A percentile compares a stretch with the other conserved stretches of the same genome.
Evolutionary conservation across 2,888 invertebrate genomes (phyloP).

Genomic region (Lysandra coridon): DNA sequence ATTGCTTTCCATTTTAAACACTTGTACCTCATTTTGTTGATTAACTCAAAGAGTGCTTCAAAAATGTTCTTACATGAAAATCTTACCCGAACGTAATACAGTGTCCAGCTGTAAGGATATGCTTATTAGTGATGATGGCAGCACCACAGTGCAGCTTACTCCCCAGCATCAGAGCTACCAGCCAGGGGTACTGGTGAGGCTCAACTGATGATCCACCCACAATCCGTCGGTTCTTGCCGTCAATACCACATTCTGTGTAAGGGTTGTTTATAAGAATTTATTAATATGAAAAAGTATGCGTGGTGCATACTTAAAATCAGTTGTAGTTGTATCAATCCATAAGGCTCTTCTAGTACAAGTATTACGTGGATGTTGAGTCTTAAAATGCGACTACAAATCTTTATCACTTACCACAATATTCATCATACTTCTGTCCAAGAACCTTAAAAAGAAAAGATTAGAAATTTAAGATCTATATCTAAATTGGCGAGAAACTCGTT

Average conservation of each 20-base stretch:
- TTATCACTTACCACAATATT: conserved; percentile 24
- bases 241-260: conserved; percentile 64
- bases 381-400: no score
- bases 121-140: conserved; percentile 78
- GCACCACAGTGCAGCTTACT: conserved; percentile 78
- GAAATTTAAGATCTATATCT: no score
- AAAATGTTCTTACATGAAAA: not conserved
- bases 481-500: no score
- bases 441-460: conserved; percentile 1
- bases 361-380: no score
- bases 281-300: no score
- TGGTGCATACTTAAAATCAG: no score
- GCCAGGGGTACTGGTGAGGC: conserved; percentile 79
- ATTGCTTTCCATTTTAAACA: no score
- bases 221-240: conserved; percentile 71
- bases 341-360: no score
- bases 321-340: no score
- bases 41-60: no score
- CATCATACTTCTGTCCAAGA: conserved; percentile 15
- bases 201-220: conserved; percentile 75
- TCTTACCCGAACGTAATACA: conserved; percentile 78
- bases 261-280: not conserved
- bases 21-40: no score
- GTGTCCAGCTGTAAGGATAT: conserved; percentile 81
- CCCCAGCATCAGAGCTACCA: conserved; percentile 73